Evolutionary conservation across 2,113 vertebrate genomes (phyloP).

Genomic region (Gadus macrocephalus): DNA sequence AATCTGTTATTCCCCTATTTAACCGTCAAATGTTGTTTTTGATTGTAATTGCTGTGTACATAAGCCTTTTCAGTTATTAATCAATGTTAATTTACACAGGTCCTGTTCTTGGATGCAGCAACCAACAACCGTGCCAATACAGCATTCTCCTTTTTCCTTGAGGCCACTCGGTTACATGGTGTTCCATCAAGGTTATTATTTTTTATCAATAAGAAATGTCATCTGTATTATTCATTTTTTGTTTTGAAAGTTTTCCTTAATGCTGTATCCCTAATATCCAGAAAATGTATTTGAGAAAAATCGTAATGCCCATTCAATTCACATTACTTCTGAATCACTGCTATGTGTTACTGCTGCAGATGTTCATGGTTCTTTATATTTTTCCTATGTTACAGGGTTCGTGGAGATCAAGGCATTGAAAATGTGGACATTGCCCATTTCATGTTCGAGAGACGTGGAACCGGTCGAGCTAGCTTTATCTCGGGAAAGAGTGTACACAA

Average conservation of each 20-base stretch:
- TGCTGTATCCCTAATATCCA: neutral
- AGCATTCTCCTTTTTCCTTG: constrained; percentile 23
- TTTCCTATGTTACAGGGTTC: constrained; percentile 8
- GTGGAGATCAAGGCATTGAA: constrained; percentile 23
- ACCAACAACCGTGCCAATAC: constrained; percentile 29
- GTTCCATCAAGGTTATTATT: constrained; percentile 27
- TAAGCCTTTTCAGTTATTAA: neutral
- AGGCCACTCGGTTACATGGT: constrained; percentile 22
- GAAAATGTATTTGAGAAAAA: neutral
- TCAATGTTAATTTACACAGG: constrained; percentile 15
- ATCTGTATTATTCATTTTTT: neutral
- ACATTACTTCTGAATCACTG: neutral
- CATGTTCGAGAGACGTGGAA: neutral
- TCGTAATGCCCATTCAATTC: neutral
- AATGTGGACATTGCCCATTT: constrained; percentile 5
- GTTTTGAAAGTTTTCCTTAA: neutral
- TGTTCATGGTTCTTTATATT: neutral
- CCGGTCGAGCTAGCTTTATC: too few relatives aligned
- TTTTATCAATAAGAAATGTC: constrained; percentile 5
- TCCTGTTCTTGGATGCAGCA: constrained; percentile 27
- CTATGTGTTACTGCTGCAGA: neutral
- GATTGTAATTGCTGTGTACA: neutral
- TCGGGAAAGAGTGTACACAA: too few relatives aligned
- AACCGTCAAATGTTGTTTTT: constrained; percentile 1
- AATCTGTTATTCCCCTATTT: neutral